phyloP scores from a whole-genome alignment of 2,888 invertebrate genomes.

The Chalcis sispes region DNA sequence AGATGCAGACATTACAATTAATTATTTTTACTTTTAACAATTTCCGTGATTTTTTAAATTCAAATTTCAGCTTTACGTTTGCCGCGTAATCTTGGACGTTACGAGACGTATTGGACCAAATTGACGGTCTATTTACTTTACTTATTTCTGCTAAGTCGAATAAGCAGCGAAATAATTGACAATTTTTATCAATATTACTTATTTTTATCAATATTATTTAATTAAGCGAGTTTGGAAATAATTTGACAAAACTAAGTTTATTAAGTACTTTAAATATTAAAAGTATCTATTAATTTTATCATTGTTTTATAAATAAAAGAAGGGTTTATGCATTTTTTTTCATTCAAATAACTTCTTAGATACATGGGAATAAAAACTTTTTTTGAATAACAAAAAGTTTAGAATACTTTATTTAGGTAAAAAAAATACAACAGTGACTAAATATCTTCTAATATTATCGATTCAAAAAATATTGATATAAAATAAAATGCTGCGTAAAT shows the following conservation, averaged over 20 bases:
- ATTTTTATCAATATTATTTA: too few relatives aligned
- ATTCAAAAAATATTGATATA: conserved; percentile 12
- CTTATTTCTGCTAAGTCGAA: background rate
- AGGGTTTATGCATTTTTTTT: too few relatives aligned
- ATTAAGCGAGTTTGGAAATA: background rate
- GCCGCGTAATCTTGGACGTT: background rate
- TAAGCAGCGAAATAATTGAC: background rate
- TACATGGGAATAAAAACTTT: too few relatives aligned
- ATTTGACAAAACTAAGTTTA: background rate
- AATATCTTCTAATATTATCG: conserved; percentile 12
- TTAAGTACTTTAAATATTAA: background rate
- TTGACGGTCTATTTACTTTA: background rate
- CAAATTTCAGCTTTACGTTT: too few relatives aligned
- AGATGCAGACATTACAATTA: too few relatives aligned
- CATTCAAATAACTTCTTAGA: too few relatives aligned
- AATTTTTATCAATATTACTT: background rate
- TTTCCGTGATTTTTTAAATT: too few relatives aligned
- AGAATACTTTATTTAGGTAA: background rate
- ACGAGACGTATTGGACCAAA: too few relatives aligned
- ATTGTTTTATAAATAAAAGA: too few relatives aligned
- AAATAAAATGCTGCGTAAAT: conserved; percentile 35
- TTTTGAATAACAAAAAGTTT: background rate
- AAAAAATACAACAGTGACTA: conserved; percentile 2
- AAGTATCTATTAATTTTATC: background rate
- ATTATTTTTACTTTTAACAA: too few relatives aligned